A percentile compares a stretch with the other conserved stretches of the same genome.
Conservation (phyloP, 2,888 invertebrate genomes). For the Drosophila anomelani region DNA sequence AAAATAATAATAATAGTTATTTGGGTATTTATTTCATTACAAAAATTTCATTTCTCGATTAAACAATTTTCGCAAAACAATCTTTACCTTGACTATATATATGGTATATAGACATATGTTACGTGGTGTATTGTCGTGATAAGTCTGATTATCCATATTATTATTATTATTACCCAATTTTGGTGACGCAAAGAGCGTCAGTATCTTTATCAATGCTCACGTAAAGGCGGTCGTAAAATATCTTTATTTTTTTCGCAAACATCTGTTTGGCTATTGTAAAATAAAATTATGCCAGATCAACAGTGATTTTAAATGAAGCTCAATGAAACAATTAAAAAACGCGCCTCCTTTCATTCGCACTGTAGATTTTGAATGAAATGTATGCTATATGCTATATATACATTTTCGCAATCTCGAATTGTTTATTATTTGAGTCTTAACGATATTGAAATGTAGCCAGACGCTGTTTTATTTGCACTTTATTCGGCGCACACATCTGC, state of each 20-base stretch:
- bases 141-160: constrained; percentile 42
- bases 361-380: background rate
- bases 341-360: constrained; percentile 7
- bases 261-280: constrained; percentile 16
- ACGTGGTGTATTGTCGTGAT: constrained; percentile 9
- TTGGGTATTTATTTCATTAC: no score
- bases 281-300: constrained; percentile 2
- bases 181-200: constrained; percentile 35
- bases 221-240: constrained; percentile 22
- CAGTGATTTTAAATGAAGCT: constrained; percentile 1
- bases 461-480: constrained; percentile 12
- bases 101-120: background rate
- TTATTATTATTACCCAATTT: constrained; percentile 23
- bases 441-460: constrained; percentile 20
- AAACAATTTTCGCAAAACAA: background rate
- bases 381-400: background rate
- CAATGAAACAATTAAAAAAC: constrained; percentile 8
- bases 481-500: constrained; percentile 26
- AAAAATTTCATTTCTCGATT: background rate
- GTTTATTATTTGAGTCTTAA: constrained; percentile 19
- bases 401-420: background rate
- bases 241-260: constrained; percentile 9
- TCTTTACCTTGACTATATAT: background rate
- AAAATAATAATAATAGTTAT: background rate
- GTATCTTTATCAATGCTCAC: constrained; percentile 19